phyloP scores from a whole-genome alignment of 2,888 invertebrate genomes.

The Tenodera sinensis region DNA sequence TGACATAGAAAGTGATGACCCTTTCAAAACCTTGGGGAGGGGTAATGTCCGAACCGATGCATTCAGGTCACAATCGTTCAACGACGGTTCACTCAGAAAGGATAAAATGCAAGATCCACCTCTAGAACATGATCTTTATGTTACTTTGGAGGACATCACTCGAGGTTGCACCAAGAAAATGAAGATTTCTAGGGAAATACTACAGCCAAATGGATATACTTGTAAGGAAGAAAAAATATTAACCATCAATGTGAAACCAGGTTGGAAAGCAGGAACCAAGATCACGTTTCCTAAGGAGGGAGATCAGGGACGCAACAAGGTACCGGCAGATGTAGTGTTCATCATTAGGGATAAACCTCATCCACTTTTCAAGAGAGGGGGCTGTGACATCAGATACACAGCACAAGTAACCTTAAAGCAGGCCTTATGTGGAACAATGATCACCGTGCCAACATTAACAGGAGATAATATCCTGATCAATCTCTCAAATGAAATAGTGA shows the following conservation, averaged over 20 bases:
- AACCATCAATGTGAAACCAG: conserved; percentile 92
- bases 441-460: conserved; percentile 84
- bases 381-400: conserved; percentile 85
- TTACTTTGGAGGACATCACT: conserved; percentile 88
- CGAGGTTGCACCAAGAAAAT: conserved; percentile 96
- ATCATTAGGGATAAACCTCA: conserved; percentile 95
- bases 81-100: conserved; percentile 69
- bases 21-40: conserved; percentile 67
- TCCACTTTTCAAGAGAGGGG: conserved; percentile 86
- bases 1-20: conserved; percentile 71
- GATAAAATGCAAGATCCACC: conserved; percentile 82
- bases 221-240: conserved; percentile 92
- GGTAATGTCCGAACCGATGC: conserved; percentile 63
- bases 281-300: conserved; percentile 97
- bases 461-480: conserved; percentile 78
- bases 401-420: conserved; percentile 81
- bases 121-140: conserved; percentile 89
- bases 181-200: conserved; percentile 88
- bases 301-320: conserved; percentile 88
- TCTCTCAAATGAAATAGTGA: conserved; percentile 76
- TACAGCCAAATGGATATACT: conserved; percentile 77
- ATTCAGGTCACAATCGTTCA: conserved; percentile 84
- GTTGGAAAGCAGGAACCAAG: conserved; percentile 98
- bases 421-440: conserved; percentile 84
- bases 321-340: conserved; percentile 95